Evolutionary conservation across 2,113 vertebrate species (phyloP).

Genomic region (Planiliza haematocheilus): DNA sequence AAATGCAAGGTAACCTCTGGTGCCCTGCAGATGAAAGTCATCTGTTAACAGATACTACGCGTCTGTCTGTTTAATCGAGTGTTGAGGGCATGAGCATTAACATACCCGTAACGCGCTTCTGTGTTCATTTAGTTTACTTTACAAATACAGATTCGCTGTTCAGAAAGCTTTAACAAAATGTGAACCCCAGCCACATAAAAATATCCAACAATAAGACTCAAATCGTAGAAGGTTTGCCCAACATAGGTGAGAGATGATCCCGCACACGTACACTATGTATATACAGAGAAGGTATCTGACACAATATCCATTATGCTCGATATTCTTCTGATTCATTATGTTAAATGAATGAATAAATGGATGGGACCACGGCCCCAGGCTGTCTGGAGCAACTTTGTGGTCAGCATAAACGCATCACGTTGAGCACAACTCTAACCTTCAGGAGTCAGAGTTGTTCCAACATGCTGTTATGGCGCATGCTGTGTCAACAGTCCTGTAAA

Average conservation of each 20-base stretch:
- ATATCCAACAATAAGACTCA: not conserved
- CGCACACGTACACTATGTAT: not conserved
- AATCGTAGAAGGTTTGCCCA: not conserved
- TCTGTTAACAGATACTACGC: constrained; percentile 9
- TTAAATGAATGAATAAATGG: constrained; percentile 10
- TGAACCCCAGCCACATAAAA: not conserved
- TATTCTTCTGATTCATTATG: not conserved
- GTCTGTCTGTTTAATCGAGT: constrained; percentile 17
- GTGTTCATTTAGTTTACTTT: constrained; percentile 10
- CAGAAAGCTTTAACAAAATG: not conserved
- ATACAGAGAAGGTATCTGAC: not conserved
- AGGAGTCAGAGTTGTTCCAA: constrained; percentile 13
- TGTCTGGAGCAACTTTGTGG: constrained; percentile 13
- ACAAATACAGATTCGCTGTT: not conserved
- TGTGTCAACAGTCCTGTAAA: constrained; percentile 47
- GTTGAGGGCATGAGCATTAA: not conserved
- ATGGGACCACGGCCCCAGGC: not conserved
- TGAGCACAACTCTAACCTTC: constrained; percentile 18
- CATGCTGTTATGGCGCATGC: constrained; percentile 23
- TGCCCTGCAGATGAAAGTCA: constrained; percentile 36
- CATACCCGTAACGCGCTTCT: not conserved
- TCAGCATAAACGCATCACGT: not conserved
- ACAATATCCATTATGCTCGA: not conserved
- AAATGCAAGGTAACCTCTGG: constrained; percentile 38
- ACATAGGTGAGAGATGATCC: not conserved